A percentile compares a stretch with the other conserved stretches of the same genome.
Conservation (phyloP, 2,113 vertebrate genomes). For the Scopus umbretta region DNA sequence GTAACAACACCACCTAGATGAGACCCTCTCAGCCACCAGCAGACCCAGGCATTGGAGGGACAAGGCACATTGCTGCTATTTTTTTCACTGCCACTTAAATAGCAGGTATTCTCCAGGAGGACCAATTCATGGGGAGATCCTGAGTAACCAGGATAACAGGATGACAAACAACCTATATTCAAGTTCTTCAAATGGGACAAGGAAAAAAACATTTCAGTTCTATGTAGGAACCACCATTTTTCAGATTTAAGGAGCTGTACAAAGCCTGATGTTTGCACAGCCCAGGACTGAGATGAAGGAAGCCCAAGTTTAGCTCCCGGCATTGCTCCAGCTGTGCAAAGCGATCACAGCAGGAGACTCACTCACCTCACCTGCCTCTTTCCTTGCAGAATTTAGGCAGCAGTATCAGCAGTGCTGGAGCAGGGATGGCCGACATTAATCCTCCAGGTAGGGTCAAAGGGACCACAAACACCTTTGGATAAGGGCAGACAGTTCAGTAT, state of each 20-base stretch:
- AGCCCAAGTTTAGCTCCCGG: background rate
- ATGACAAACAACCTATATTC: background rate
- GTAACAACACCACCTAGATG: background rate
- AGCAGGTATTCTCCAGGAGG: background rate
- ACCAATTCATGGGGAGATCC: background rate
- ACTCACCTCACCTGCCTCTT: background rate
- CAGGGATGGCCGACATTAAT: background rate
- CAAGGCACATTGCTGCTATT: accelerated
- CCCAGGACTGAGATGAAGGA: background rate
- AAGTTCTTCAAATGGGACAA: background rate
- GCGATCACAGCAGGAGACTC: background rate
- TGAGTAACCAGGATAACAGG: background rate
- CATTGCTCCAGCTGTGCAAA: background rate
- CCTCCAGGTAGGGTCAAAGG: background rate
- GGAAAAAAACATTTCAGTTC: background rate
- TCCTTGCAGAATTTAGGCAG: background rate
- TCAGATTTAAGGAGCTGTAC: background rate
- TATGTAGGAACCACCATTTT: background rate
- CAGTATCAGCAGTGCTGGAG: background rate
- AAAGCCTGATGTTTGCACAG: background rate
- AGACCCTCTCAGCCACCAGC: background rate
- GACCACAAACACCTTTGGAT: background rate
- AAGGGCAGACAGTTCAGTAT: background rate
- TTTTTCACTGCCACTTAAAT: background rate
- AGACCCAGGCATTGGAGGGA: background rate